Evolutionary conservation across 2,797 vertebrate genomes (phyloP).

Genomic region (Cossypha caffra): DNA sequence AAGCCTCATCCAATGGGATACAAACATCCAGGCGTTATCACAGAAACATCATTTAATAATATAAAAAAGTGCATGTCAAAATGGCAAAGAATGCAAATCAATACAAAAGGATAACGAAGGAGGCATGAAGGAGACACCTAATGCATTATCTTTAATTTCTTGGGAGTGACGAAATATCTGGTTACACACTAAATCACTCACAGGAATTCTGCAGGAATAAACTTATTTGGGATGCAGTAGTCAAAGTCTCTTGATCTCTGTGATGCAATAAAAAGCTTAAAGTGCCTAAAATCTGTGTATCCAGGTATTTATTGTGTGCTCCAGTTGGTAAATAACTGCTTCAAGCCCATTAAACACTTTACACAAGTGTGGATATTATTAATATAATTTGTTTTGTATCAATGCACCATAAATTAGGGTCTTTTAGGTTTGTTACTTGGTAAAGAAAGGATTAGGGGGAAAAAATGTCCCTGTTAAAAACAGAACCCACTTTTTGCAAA

Average conservation of each 20-base stretch:
- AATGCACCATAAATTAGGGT: not conserved
- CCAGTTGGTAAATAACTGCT: not conserved
- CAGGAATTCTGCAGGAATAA: not conserved
- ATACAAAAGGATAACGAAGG: not conserved
- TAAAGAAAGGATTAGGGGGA: not conserved
- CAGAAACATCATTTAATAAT: not conserved
- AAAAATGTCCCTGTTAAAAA: not conserved
- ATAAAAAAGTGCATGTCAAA: not conserved
- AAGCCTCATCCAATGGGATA: not conserved
- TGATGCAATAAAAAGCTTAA: not conserved
- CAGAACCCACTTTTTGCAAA: not conserved
- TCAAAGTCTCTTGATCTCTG: not conserved
- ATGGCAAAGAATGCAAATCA: not conserved
- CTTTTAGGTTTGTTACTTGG: not conserved
- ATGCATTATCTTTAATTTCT: not conserved
- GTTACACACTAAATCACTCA: not conserved
- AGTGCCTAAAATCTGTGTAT: not conserved
- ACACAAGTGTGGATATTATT: not conserved
- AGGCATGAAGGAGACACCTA: not conserved
- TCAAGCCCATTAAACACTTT: not conserved
- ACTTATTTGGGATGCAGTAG: not conserved
- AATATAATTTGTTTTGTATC: rapidly evolving
- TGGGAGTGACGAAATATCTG: not conserved
- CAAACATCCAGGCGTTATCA: not conserved
- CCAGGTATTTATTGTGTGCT: not conserved